phyloP scores from a whole-genome alignment of 2,113 vertebrate species.

The Myiagra hebetior region DNA sequence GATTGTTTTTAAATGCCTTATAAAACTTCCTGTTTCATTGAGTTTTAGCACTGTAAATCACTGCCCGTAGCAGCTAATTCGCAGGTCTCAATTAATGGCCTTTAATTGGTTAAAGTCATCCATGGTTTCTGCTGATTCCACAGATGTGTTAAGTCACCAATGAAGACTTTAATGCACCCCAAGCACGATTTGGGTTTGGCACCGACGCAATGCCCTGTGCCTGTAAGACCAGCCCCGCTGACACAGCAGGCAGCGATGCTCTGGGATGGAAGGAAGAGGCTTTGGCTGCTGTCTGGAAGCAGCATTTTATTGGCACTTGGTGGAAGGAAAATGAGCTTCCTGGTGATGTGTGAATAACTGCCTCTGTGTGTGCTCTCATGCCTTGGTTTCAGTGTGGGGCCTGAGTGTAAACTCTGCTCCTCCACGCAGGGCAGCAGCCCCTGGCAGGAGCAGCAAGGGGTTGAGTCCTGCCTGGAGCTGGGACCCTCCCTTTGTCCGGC shows the following conservation, averaged over 20 bases:
- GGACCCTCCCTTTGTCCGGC: background rate
- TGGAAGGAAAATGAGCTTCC: constrained; percentile 56
- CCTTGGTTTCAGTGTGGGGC: background rate
- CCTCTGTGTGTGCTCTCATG: constrained; percentile 11
- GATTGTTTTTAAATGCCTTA: background rate
- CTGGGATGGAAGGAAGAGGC: constrained; percentile 5
- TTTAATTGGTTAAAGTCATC: constrained; percentile 19
- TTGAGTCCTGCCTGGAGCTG: background rate
- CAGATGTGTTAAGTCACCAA: background rate
- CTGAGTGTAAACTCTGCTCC: background rate
- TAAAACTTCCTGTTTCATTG: background rate
- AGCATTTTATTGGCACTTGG: constrained; percentile 22
- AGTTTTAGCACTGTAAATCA: background rate
- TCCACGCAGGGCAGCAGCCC: background rate
- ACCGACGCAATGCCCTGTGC: background rate
- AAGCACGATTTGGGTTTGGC: background rate
- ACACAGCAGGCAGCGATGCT: background rate
- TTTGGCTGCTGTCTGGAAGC: constrained; percentile 6
- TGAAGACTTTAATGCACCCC: background rate
- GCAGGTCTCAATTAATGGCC: background rate
- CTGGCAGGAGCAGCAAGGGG: background rate
- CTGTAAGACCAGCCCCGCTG: background rate
- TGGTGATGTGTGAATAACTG: constrained; percentile 6
- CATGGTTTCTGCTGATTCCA: constrained; percentile 30
- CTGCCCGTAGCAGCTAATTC: background rate